A percentile compares a stretch with the other conserved stretches of the same genome.
These are phyloP conservation scores for Rhynchotus rufescens DNA, from an alignment of 2,797 vertebrate species.

Conservation along the genomic window DNA sequence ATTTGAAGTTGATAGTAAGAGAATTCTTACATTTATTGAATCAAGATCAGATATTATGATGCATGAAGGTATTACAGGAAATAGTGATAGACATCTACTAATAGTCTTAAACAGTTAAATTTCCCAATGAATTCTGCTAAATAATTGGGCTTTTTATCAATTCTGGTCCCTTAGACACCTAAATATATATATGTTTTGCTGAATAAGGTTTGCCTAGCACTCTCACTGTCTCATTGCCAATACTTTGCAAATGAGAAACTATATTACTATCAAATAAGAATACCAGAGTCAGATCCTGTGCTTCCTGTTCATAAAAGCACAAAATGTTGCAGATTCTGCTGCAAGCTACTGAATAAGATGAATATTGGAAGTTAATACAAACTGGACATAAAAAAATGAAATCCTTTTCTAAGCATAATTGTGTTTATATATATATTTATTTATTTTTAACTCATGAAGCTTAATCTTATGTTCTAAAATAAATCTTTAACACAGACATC, in stretches of 20 bases:
- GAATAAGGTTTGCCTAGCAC: conserved; percentile 14
- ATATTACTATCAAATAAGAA: background rate
- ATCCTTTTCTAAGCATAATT: background rate
- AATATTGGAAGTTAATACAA: background rate
- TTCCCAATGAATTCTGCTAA: background rate
- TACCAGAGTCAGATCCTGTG: background rate
- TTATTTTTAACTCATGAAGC: background rate
- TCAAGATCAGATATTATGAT: background rate
- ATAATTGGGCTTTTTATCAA: background rate
- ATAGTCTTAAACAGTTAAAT: background rate
- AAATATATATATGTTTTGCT: conserved; percentile 26
- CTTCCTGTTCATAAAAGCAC: background rate
- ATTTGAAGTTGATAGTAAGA: background rate
- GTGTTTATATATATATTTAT: background rate
- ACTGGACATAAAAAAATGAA: background rate
- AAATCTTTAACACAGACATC: conserved; percentile 85
- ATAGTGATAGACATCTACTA: background rate
- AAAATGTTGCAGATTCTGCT: background rate
- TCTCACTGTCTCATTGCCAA: background rate
- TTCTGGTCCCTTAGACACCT: conserved; percentile 25
- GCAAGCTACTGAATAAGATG: background rate
- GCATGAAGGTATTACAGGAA: background rate
- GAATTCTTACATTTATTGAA: background rate
- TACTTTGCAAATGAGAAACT: background rate
- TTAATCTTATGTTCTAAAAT: conserved; percentile 37